phyloP scores from a whole-genome alignment of 1,140 invertebrate species.

The Saccostrea cuccullata region DNA sequence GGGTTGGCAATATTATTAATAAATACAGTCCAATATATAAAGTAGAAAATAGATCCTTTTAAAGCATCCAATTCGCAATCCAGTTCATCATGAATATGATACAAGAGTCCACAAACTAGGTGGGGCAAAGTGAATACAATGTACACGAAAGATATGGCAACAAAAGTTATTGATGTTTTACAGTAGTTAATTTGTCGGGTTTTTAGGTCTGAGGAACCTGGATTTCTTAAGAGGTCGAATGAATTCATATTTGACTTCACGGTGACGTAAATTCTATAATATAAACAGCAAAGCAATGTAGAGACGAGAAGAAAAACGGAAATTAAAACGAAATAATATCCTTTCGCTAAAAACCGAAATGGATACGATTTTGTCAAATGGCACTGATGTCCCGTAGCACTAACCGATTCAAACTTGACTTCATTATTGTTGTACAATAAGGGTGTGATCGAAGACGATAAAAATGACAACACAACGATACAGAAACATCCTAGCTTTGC shows the following conservation, averaged over 20 bases:
- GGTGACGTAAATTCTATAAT: conserved; percentile 39
- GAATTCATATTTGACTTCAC: conserved; percentile 29
- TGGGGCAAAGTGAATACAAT: conserved; percentile 36
- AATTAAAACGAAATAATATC: conserved; percentile 46
- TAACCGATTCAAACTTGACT: not conserved
- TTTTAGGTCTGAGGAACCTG: not conserved
- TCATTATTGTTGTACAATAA: conserved; percentile 38
- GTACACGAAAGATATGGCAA: conserved; percentile 42
- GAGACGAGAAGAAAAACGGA: conserved; percentile 26
- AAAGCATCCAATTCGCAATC: conserved; percentile 32
- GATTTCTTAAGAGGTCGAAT: conserved; percentile 9
- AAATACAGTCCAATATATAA: conserved; percentile 46
- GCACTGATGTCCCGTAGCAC: conserved; percentile 22
- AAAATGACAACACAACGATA: not conserved
- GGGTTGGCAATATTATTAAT: conserved; percentile 51
- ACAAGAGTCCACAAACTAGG: conserved; percentile 22
- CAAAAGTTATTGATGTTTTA: conserved; percentile 45
- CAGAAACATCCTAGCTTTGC: conserved; percentile 31
- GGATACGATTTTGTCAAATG: conserved; percentile 24
- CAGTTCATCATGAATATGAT: conserved; percentile 32
- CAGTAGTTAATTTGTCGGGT: not conserved
- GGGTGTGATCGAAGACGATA: not conserved
- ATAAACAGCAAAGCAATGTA: not conserved
- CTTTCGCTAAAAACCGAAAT: not conserved
- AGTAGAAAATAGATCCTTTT: conserved; percentile 38